Base-by-base conservation (phyloP, 2,888 invertebrate genomes). In the Patella depressa region DNA sequence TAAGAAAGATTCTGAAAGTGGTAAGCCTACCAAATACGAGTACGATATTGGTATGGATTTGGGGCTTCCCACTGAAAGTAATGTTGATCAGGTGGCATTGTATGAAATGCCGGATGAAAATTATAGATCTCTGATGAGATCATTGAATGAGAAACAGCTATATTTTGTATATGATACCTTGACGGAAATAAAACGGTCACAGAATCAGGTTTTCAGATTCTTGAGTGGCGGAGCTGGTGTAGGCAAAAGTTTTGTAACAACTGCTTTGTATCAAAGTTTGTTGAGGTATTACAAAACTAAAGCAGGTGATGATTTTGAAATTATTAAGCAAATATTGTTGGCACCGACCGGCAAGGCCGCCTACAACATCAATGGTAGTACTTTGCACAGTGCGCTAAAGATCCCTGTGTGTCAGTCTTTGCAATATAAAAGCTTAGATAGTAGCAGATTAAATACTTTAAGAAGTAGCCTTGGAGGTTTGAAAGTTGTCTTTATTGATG, bases 331-430 rank as follows among this genome's bases (percentile, higher is more conserved):
- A 19, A 54, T 84, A 4, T 72, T 84, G 2, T 12, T 79, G 17
- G 82, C 83, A 24, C 24, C 83, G 70, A 84, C 84, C 57, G 82
- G 83, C 57, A 85, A 83, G 69, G 85, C 83, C 34, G 82, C 82
- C 11, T 79, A 76, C 59, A 71, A 76, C 69, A 80, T 80, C 19
- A 34, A 72, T 17, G 79, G 78, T 24, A 76, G 71, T 71, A 80
- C 79, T n/a, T 76, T 81, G 5, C 81, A 81, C 54, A 72, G 54
- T 34, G 70, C 73, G 3, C 72, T 81, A 2, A 78, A 76, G 53
- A 77, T 79, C 57, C 59, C 79, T 29, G 73, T 75, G 9, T 76
- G 78, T 71, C 73, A 81, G 65, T 72, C 71, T 65, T 57, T 74
- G 11, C 17, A 45, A 57, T 70, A 78, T 70, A 79, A 77, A 69